Percentiles rank a stretch among this genome's conserved stretches.
Conservation (phyloP, 2,797 vertebrate species). For the Periparus ater region DNA sequence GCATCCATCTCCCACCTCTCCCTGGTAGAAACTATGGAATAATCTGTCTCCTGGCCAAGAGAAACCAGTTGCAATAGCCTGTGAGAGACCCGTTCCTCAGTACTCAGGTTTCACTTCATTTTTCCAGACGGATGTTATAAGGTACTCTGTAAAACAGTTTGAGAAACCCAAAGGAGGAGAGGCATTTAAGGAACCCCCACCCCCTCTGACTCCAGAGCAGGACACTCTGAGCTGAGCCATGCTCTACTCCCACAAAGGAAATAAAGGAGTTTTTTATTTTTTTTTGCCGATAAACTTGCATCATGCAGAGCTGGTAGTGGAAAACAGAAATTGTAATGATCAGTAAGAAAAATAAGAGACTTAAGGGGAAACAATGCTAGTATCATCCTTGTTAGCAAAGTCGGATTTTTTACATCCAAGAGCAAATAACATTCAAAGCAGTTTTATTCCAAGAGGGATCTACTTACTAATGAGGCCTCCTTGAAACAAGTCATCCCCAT, state of each 20-base stretch:
- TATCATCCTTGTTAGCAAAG: conserved; percentile 68
- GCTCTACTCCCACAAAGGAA: conserved; percentile 15
- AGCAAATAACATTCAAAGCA: conserved; percentile 69
- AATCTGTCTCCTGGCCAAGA: not conserved
- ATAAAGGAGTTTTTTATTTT: not conserved
- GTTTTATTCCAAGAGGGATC: conserved; percentile 62
- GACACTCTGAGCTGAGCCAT: conserved; percentile 35
- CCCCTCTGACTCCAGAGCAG: not conserved
- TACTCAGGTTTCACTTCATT: not conserved
- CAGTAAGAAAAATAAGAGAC: conserved; percentile 42
- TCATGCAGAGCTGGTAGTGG: conserved; percentile 70
- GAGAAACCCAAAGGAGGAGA: not conserved
- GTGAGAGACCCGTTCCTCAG: not conserved
- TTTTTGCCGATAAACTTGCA: conserved; percentile 33
- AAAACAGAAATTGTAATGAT: conserved; percentile 29
- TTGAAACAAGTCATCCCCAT: conserved; percentile 77
- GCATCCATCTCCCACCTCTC: not conserved
- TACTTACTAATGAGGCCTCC: conserved; percentile 74
- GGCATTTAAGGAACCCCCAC: not conserved
- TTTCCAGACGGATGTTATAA: not conserved
- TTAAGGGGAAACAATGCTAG: conserved; percentile 22
- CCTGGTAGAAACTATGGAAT: not conserved
- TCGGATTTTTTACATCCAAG: conserved; percentile 47
- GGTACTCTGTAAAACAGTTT: not conserved
- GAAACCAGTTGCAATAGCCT: not conserved